Conservation (phyloP, 2,888 invertebrate genomes). For the Campaea margaritaria region DNA sequence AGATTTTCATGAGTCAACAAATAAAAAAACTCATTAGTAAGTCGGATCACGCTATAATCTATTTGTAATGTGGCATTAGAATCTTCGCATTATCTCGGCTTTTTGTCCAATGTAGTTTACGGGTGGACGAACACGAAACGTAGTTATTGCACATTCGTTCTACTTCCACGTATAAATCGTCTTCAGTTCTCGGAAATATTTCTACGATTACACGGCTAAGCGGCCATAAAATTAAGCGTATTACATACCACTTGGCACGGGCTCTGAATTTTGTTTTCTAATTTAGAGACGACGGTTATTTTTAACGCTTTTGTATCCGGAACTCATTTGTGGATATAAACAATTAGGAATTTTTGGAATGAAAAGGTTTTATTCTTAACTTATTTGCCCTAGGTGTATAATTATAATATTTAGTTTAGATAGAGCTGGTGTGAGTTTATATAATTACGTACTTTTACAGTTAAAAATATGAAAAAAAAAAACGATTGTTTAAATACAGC, state of each 20-base stretch:
- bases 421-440: no score
- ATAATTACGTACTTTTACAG: no score
- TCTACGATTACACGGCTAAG: conserved; percentile 49
- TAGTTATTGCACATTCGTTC: conserved; percentile 22
- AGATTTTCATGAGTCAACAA: no score
- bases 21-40: not conserved
- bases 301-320: conserved; percentile 3
- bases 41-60: not conserved
- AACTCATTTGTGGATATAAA: not conserved
- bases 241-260: conserved; percentile 42
- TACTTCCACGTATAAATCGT: conserved; percentile 37
- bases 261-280: conserved; percentile 43
- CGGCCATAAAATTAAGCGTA: conserved; percentile 50
- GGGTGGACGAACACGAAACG: conserved; percentile 10
- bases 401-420: no score
- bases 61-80: not conserved
- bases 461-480: not conserved
- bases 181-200: conserved; percentile 47
- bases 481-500: conserved; percentile 10
- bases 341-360: not conserved
- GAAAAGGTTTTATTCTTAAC: no score
- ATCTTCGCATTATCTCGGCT: conserved; percentile 16
- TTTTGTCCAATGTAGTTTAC: conserved; percentile 2
- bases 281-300: conserved; percentile 23
- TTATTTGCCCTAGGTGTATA: no score